Base-by-base conservation (phyloP, 2,113 vertebrate species). In the Dasyprocta punctata region DNA sequence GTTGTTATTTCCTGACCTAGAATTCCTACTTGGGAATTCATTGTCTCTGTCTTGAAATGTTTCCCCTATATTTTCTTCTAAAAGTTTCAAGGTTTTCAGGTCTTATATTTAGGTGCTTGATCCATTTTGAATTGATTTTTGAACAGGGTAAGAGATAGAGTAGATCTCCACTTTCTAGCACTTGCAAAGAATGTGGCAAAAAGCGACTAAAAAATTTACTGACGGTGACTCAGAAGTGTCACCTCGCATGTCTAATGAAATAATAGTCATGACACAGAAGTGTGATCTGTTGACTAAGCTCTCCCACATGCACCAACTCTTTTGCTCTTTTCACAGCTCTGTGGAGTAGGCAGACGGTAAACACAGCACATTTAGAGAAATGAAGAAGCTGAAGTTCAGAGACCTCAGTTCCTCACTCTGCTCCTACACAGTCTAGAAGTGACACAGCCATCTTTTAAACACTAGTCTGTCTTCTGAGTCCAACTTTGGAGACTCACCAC, bases 211-310 rank as follows among this genome's bases (percentile, higher is more conserved):
- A 5, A 24, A 61, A 9, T 9, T 13, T 41, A 10, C 16, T 7
- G 6, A 52, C 1, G 0, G 17, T 92, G 96, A 92, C 83, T 88
- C 86, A 80, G n/a, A 67, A 54, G 30, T 5, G 19, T 47, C 78
- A 75, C 38, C 41, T 77, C 26, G 36, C 3, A 0, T 80, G 61
- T 83, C 61, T 86, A 90, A 65, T 33, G 36, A 49, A 88, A n/a
- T 77, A 41, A 86, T 1, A 65, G 54, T 22, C 69, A 41, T 1
- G 60, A 81, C 95, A 90, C 84, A 38, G 6, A 90, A 1, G n/a
- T 95, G 87, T 93, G 93, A 95, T 44, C 67, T 36, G 14, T 24
- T 71, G 58, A 16, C 84, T 47, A 47, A 92, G 58, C 54, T 69
- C 38, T 3, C 71, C 69, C 1, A 4, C 9, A 1, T 33, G 10